phyloP scores from a whole-genome alignment of 2,113 vertebrate species.

The Motacilla alba region DNA sequence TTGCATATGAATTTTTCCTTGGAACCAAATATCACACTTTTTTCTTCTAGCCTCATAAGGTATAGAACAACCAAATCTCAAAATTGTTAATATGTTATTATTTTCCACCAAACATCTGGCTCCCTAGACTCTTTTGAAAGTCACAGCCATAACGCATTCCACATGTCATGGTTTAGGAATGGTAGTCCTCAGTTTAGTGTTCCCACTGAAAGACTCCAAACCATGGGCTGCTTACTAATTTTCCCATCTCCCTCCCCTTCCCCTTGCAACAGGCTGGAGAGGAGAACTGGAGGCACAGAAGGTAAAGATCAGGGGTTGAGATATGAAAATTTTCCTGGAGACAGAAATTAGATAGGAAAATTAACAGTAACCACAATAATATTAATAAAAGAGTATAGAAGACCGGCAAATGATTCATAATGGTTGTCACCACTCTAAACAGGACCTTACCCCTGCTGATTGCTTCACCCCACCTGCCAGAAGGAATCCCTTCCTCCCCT shows the following conservation, averaged over 20 bases:
- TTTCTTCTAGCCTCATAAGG: neutral
- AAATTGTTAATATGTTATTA: neutral
- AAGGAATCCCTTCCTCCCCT: neutral
- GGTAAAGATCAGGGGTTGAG: neutral
- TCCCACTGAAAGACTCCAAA: neutral
- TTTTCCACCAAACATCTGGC: neutral
- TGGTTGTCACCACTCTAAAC: rapidly evolving
- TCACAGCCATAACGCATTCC: neutral
- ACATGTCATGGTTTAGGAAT: neutral
- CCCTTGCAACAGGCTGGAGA: neutral
- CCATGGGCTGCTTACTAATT: neutral
- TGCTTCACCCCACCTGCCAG: neutral
- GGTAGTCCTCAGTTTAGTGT: neutral
- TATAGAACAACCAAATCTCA: neutral
- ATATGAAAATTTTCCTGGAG: neutral
- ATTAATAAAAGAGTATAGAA: rapidly evolving
- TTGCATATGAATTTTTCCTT: neutral
- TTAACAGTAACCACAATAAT: neutral
- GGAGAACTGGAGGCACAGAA: neutral
- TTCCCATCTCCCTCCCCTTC: rapidly evolving
- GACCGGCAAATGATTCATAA: neutral
- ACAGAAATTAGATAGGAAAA: neutral
- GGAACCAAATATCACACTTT: neutral
- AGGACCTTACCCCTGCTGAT: too few relatives aligned
- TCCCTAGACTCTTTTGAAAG: neutral